These are phyloP conservation scores for Hoplostethus mediterraneus DNA, from an alignment of 2,797 vertebrate species.

Conservation along the genomic window DNA sequence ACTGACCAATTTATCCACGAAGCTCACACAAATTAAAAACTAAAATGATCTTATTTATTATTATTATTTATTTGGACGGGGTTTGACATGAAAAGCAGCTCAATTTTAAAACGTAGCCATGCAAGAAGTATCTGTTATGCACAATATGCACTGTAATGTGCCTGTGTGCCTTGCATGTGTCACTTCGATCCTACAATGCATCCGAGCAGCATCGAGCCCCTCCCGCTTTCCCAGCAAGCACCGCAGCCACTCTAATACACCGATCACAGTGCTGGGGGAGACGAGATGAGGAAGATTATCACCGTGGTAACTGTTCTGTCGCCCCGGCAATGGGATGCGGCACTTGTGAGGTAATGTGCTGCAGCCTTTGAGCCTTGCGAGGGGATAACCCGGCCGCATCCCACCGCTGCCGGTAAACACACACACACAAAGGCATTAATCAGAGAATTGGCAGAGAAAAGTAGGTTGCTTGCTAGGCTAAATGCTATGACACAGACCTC, in stretches of 20 bases:
- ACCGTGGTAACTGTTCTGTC: constrained; percentile 40
- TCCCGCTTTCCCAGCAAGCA: no score
- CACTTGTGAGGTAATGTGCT: constrained; percentile 8
- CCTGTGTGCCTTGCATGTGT: no score
- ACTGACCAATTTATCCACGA: no score
- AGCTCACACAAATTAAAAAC: no score
- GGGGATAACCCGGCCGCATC: background rate
- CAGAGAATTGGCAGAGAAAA: background rate
- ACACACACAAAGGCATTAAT: constrained; percentile 14
- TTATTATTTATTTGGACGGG: no score
- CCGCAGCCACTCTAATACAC: background rate
- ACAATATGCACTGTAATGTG: no score
- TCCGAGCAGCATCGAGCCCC: no score
- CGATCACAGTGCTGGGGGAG: background rate
- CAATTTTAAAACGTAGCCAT: no score
- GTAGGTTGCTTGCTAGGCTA: background rate
- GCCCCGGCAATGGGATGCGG: background rate
- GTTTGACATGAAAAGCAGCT: no score
- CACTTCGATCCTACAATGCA: no score
- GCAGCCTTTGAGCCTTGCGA: background rate
- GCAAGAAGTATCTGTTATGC: no score
- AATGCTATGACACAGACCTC: background rate
- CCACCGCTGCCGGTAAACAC: background rate
- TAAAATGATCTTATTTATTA: no score
- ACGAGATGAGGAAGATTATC: constrained; percentile 39